These are phyloP conservation scores for Bombus cullumanus DNA, from an alignment of 1,140 invertebrate species.

Conservation along the genomic window DNA sequence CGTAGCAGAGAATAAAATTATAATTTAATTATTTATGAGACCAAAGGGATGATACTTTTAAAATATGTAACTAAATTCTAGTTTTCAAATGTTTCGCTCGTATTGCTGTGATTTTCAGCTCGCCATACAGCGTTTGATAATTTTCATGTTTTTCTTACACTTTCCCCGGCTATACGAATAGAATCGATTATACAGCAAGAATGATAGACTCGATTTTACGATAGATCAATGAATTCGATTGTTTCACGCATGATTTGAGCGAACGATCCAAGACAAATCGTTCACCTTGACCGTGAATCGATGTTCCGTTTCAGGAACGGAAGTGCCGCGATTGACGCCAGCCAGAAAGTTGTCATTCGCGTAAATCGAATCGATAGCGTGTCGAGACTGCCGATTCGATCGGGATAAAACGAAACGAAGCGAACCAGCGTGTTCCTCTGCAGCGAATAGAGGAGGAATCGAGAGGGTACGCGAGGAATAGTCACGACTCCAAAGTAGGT, in stretches of 20 bases:
- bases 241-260: background rate
- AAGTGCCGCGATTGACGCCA: background rate
- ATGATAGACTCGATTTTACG: background rate
- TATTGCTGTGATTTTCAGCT: background rate
- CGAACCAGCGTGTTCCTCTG: background rate
- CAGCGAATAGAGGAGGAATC: background rate
- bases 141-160: background rate
- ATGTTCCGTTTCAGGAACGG: conserved; percentile 6
- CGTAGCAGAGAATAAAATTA: no score
- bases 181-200: background rate
- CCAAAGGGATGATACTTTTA: no score
- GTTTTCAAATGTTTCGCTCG: background rate
- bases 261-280: background rate
- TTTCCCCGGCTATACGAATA: no score
- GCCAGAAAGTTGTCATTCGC: background rate
- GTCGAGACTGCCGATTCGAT: background rate
- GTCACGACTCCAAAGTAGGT: conserved; percentile 15
- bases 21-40: no score
- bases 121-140: background rate
- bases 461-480: background rate
- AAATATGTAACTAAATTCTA: background rate
- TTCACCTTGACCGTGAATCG: background rate
- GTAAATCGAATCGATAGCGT: conserved; percentile 26
- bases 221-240: background rate
- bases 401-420: conserved; percentile 20